Evolutionary conservation across 1,140 invertebrate genomes (phyloP).

Genomic region (Scylla paramamosain): DNA sequence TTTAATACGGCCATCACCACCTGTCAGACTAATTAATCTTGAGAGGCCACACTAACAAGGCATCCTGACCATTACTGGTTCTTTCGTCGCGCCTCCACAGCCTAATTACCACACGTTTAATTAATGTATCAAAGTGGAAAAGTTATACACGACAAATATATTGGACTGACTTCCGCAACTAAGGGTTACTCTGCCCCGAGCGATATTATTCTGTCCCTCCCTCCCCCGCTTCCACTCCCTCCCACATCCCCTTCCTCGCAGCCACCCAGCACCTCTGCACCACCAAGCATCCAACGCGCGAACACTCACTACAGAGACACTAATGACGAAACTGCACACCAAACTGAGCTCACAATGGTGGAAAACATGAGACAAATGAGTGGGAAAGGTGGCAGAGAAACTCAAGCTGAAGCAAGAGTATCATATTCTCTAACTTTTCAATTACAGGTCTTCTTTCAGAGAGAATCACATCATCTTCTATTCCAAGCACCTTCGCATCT

Average conservation of each 20-base stretch:
- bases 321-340: background rate
- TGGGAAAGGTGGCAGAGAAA: no score
- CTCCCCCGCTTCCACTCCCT: background rate
- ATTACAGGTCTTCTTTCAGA: no score
- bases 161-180: background rate
- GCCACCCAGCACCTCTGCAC: background rate
- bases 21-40: constrained; percentile 74
- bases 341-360: no score
- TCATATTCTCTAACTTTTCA: no score
- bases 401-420: no score
- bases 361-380: no score
- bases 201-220: background rate
- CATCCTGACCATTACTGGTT: constrained; percentile 29
- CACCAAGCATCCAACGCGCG: background rate
- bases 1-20: constrained; percentile 73
- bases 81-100: background rate
- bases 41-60: constrained; percentile 56
- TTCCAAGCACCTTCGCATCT: background rate
- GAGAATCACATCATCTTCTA: background rate
- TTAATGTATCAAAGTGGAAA: constrained; percentile 41
- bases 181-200: background rate
- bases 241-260: background rate
- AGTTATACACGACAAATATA: constrained; percentile 4
- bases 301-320: background rate
- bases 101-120: background rate